Percentiles rank a stretch among this genome's conserved stretches.
phyloP scores from a whole-genome alignment of 2,888 invertebrate genomes.

The Rotaria sp. region DNA sequence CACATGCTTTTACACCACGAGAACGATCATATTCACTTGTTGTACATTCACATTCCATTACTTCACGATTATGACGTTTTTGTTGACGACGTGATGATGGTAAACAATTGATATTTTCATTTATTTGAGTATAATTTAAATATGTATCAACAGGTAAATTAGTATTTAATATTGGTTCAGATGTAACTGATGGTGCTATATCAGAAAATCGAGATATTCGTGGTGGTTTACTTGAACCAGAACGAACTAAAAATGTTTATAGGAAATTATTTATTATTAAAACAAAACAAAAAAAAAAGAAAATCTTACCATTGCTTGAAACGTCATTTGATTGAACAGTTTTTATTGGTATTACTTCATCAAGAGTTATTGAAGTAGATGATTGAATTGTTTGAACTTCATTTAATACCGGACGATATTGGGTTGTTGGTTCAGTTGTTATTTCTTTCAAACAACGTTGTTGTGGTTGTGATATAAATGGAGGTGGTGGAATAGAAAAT shows the following conservation, averaged over 20 bases:
- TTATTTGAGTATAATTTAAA: neutral
- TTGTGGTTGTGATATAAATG: neutral
- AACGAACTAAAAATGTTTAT: neutral
- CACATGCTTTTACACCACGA: slow-evolving; percentile 77
- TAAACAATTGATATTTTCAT: neutral
- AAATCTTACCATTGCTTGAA: neutral
- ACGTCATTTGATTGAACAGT: neutral
- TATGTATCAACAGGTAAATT: neutral
- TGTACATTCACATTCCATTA: slow-evolving; percentile 87
- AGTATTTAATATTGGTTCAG: neutral
- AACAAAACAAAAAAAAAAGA: neutral
- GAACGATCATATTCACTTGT: slow-evolving; percentile 78
- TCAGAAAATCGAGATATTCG: slow-evolving; percentile 7
- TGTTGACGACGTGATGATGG: neutral
- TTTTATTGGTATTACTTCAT: neutral
- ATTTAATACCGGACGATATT: neutral
- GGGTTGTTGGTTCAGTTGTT: neutral
- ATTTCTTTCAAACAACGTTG: neutral
- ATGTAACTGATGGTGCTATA: neutral
- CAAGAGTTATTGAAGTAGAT: neutral
- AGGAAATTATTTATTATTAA: neutral
- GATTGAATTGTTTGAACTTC: neutral
- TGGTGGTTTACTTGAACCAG: neutral
- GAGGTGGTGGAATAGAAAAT: neutral
- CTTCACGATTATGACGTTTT: slow-evolving; percentile 13